A percentile compares a stretch with the other conserved stretches of the same genome.
Conservation (phyloP, 2,888 invertebrate species). For the Halictus quadricinctus region DNA sequence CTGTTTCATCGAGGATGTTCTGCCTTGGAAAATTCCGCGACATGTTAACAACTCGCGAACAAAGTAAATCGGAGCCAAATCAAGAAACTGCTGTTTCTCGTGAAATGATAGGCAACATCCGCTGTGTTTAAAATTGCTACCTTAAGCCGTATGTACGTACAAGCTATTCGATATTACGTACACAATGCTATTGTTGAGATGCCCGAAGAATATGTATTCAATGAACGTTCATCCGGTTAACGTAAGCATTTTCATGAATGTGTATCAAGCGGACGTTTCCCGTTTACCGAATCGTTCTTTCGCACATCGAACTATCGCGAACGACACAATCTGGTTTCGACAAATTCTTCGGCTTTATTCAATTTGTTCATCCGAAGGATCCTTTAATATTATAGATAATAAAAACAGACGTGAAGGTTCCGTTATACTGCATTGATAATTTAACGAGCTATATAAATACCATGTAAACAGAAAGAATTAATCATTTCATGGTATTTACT, state of each 20-base stretch:
- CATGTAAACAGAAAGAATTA: neutral
- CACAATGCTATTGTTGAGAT: constrained; percentile 26
- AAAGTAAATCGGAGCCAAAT: neutral
- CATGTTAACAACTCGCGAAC: neutral
- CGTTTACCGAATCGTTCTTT: constrained; percentile 1
- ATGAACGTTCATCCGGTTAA: constrained; percentile 7
- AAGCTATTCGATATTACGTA: constrained; percentile 48
- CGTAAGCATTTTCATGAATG: constrained; percentile 19
- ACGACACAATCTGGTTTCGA: neutral
- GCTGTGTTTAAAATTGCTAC: constrained; percentile 16
- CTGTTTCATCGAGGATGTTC: neutral
- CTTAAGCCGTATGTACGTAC: constrained; percentile 35
- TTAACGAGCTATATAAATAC: neutral
- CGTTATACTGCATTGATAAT: neutral
- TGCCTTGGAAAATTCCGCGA: neutral
- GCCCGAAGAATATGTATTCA: constrained; percentile 4
- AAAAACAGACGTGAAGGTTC: neutral
- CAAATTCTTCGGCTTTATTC: neutral
- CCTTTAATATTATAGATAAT: neutral
- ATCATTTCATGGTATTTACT: neutral
- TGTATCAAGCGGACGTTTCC: neutral
- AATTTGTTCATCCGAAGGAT: neutral
- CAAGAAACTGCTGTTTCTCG: neutral
- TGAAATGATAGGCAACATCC: neutral
- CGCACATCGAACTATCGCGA: neutral